Base-by-base conservation (phyloP, 2,888 invertebrate species). In the Lepidochrysops patricia region DNA sequence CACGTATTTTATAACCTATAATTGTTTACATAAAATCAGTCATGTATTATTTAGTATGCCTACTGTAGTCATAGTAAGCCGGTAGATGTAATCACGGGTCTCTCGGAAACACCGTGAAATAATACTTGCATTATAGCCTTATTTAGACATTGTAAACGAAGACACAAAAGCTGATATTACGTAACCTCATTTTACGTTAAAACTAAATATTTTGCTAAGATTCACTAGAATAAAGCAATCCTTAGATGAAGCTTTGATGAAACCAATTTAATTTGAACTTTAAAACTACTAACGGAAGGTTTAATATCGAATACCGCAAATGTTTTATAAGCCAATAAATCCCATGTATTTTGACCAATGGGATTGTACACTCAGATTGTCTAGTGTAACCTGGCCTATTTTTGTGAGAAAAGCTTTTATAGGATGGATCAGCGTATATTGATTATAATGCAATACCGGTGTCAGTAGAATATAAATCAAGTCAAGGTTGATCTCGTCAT, bases 401-500 rank as follows among this genome's bases (percentile, higher is more conserved):
- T 12, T 19, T 9, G 9, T 23, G 13, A 43, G 43, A 13, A 43
- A 23, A 9, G 3, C 43, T 9, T 23, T 19, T 19, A 43, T 19
- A 19, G 9, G 19, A 19, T 2, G 15, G 43, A 12, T 43, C 23
- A 43, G 19, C 15, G 7, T 3, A 23, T 15, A 9, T 1, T 23
- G 23, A 19, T 43, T 43, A 19, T 23, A 43, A 43, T 19, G 43
- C 19, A 23, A 43, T 43, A 23, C 37, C 13, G 43, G 9, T 23
- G 43, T 43, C 43, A 19, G 23, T 43, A 23, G 19, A 23, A 43
- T 12, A 43, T 43, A 43, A 43, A 43, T 43, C 37, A 43, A 43
- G 37, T 68, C 67, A 68, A 64, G 54, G 54, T 29, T 19, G 29
- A 19, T 54, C 27, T 54, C 27, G 54, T 32, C 54, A 54, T 54